Conservation (phyloP, 1,140 invertebrate genomes). For the Agrilus planipennis region DNA sequence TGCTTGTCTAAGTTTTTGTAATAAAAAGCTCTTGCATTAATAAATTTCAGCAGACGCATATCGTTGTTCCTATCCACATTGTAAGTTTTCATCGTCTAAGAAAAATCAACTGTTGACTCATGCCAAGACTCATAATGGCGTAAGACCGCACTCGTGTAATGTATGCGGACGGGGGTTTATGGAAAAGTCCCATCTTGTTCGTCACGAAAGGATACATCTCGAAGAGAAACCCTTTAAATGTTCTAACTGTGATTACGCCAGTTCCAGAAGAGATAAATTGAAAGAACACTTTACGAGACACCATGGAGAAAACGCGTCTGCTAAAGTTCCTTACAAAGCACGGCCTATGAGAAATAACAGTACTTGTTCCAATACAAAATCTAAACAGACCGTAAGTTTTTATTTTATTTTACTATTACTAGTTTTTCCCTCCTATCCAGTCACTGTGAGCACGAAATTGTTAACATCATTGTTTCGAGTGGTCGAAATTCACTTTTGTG, state of each 20-base stretch:
- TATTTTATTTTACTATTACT: too few species aligned
- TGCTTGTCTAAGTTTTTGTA: too few species aligned
- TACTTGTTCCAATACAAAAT: too few species aligned
- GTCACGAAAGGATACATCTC: constrained; percentile 52
- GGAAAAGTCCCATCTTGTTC: constrained; percentile 52
- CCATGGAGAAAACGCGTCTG: constrained; percentile 43
- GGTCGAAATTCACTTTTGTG: too few species aligned
- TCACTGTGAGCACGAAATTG: too few species aligned
- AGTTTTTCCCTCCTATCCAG: too few species aligned
- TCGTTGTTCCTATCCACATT: constrained; percentile 47
- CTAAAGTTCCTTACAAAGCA: constrained; percentile 41
- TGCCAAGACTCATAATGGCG: constrained; percentile 48
- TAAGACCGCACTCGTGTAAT: constrained; percentile 48
- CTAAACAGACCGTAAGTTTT: too few species aligned
- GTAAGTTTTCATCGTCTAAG: constrained; percentile 53
- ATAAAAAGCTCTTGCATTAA: too few species aligned
- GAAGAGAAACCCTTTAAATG: constrained; percentile 47
- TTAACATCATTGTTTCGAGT: too few species aligned
- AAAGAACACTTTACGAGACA: constrained; percentile 54
- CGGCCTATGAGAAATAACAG: constrained; percentile 33
- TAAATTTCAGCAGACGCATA: constrained; percentile 32
- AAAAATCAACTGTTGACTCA: constrained; percentile 54
- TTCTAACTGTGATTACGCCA: constrained; percentile 52
- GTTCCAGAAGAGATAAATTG: constrained; percentile 52
- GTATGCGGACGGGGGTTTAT: constrained; percentile 52